phyloP scores from a whole-genome alignment of 2,113 vertebrate genomes.

The Nicator chloris region DNA sequence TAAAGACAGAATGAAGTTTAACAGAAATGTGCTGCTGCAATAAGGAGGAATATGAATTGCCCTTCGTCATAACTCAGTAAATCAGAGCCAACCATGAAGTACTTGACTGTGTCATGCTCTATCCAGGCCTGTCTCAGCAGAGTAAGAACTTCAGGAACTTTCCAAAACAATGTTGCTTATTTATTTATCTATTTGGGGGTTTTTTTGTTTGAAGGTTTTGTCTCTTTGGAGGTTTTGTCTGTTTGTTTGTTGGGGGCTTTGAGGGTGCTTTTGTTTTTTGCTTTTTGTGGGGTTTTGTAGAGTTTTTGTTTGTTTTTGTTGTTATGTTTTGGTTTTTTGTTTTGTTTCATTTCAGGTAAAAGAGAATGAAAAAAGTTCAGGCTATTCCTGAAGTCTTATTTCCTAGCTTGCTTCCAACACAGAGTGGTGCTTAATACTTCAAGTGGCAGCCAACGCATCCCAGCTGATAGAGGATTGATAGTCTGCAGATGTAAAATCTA shows the following conservation, averaged over 20 bases:
- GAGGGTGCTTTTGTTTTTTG: neutral
- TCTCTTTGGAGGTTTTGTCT: no score
- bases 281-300: neutral
- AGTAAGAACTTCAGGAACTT: neutral
- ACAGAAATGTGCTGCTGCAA: neutral
- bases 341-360: neutral
- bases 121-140: neutral
- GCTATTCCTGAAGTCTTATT: neutral
- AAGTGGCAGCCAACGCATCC: neutral
- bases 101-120: neutral
- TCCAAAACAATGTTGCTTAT: neutral
- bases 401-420: neutral
- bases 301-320: neutral
- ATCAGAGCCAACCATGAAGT: neutral
- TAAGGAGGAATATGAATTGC: neutral
- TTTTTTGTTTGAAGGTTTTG: no score
- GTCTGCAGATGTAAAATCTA: neutral
- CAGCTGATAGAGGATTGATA: neutral
- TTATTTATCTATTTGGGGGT: neutral
- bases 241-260: neutral
- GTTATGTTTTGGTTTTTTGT: neutral
- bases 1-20: conserved; percentile 26
- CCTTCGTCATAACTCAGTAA: neutral
- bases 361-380: neutral
- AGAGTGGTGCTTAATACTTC: neutral